These are phyloP conservation scores for Cephalopholis sonnerati DNA, from an alignment of 2,113 vertebrate species.

Conservation along the genomic window DNA sequence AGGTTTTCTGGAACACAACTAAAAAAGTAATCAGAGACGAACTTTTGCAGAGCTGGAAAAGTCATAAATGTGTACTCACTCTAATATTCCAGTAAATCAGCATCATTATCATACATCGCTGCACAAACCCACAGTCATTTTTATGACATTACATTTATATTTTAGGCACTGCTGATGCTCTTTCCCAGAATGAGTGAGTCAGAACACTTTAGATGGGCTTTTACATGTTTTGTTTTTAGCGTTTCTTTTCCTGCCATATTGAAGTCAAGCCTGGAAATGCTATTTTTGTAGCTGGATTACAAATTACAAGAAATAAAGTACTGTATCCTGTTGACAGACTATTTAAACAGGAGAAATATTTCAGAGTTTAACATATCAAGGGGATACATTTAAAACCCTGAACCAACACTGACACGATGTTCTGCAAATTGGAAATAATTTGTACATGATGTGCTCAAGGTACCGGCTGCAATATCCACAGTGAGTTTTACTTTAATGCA, in stretches of 20 bases:
- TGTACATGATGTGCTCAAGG: slow-evolving; percentile 28
- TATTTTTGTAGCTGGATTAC: slow-evolving; percentile 6
- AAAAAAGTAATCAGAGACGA: slow-evolving; percentile 46
- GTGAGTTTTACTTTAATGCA: slow-evolving; percentile 48
- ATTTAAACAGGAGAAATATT: slow-evolving; percentile 7
- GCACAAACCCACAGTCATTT: slow-evolving; percentile 27
- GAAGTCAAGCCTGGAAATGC: neutral
- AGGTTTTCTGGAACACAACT: slow-evolving; percentile 44
- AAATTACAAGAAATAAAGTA: slow-evolving; percentile 5
- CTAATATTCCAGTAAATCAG: slow-evolving; percentile 40
- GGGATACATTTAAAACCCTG: slow-evolving; percentile 24
- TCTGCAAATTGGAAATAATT: slow-evolving; percentile 55
- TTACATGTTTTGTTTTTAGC: slow-evolving; percentile 24
- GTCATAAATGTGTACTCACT: slow-evolving; percentile 20
- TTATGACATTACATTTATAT: slow-evolving; percentile 46
- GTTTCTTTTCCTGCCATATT: neutral
- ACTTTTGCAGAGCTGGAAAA: slow-evolving; percentile 22
- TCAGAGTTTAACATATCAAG: neutral
- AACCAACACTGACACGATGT: neutral
- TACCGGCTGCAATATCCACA: slow-evolving; percentile 50
- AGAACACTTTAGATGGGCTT: slow-evolving; percentile 29
- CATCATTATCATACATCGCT: slow-evolving; percentile 14
- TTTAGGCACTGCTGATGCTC: slow-evolving; percentile 20
- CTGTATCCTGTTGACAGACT: neutral
- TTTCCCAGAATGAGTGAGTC: slow-evolving; percentile 31